A percentile compares a stretch with the other conserved stretches of the same genome.
phyloP scores from a whole-genome alignment of 2,888 invertebrate species.

The Chalcosyrphus nemorum region DNA sequence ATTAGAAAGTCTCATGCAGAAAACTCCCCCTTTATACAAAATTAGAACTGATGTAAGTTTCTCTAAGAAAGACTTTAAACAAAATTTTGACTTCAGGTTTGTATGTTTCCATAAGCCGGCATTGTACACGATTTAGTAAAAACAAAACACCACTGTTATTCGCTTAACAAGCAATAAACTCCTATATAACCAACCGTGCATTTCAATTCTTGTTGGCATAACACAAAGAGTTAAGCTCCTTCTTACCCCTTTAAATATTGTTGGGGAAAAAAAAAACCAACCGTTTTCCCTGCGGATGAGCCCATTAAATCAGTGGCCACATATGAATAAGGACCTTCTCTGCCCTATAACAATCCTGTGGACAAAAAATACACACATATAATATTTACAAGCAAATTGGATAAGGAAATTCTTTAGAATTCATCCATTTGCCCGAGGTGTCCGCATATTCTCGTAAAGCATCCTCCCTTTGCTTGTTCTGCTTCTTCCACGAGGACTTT shows the following conservation, averaged over 20 bases:
- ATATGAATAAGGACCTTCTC: conserved; percentile 45
- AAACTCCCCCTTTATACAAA: too few species aligned
- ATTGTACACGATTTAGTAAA: too few species aligned
- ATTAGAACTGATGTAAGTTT: too few species aligned
- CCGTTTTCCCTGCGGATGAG: conserved; percentile 50
- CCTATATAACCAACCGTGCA: neutral
- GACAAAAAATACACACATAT: neutral
- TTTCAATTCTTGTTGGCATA: neutral
- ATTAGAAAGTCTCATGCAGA: too few species aligned
- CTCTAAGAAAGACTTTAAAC: too few species aligned
- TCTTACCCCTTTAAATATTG: neutral
- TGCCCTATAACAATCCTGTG: conserved; percentile 25
- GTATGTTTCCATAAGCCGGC: too few species aligned
- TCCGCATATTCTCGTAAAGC: conserved; percentile 48
- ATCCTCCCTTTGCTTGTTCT: conserved; percentile 32
- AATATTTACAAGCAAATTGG: conserved; percentile 60
- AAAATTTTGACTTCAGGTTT: too few species aligned
- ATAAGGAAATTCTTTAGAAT: conserved; percentile 62
- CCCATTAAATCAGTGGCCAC: conserved; percentile 61
- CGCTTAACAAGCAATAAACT: too few species aligned
- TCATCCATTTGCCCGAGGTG: conserved; percentile 63
- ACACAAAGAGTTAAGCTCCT: neutral
- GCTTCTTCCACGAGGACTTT: conserved; percentile 20
- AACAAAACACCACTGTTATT: too few species aligned
- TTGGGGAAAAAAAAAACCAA: conserved; percentile 9